Evolutionary conservation across 2,113 vertebrate genomes (phyloP), one percentile per base, ranked within the genome.

Genomic region (Eleginops maclovinus): DNA sequence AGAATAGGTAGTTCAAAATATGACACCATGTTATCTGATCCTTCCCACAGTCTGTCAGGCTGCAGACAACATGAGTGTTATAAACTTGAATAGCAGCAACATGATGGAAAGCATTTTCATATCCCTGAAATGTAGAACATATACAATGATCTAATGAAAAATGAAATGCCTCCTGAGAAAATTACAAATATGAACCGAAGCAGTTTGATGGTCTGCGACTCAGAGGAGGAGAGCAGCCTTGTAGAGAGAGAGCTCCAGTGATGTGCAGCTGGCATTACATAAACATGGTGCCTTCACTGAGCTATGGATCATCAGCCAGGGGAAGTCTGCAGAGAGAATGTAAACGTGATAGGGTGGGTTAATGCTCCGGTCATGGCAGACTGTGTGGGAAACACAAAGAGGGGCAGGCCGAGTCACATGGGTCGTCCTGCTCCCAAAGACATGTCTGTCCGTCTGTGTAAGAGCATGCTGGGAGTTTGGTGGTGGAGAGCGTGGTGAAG

Each of bases 331-430:
- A 85, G 93, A 95, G 94, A 92, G 88, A 64, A 64, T 64, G 75
- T 73, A 83, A 86, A 88, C 75, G 77, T 60, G 71, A 81, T 93
- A 93, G 93, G 76, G 94, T 51, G 86, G 74, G 89, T 36, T 95
- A 89, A 86, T 90, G 93, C 77, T 87, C 90, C 4, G 4, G 64
- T 91, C 91, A 91, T 90, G 90, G 86, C 89, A 87, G 90, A 91
- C 88, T 92, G 94, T 96, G 96, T 97, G 96, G 95, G 96, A 96
- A 97, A 96, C 93, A 96, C 90, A 95, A 94, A 95, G 92, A 93
- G 88, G 92, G 93, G 85, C 86, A 92, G 93, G 82, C 85, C n/a
- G 64, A 75, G 86, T 94, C 94, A 93, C 80, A 54, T 89, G 92
- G 96, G 96, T 96, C 95, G 88, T 85, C 59, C 83, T 74, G 91